Conservation (phyloP, 1,140 invertebrate genomes). For the Berghia stephanieae region DNA sequence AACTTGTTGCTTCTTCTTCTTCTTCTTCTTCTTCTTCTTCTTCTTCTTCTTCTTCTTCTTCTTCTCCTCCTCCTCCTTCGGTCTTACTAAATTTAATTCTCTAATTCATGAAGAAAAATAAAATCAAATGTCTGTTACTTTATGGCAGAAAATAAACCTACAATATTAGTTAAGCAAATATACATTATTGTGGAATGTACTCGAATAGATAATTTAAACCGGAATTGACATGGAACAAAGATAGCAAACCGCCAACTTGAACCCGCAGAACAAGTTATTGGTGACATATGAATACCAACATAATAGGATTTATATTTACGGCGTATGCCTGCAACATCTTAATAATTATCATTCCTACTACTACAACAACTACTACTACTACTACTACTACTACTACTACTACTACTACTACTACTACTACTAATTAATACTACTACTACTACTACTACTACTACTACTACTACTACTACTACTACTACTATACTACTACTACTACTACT, state of each 20-base stretch:
- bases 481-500: no score
- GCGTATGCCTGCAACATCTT: neutral
- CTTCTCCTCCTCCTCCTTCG: neutral
- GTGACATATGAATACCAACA: neutral
- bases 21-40: neutral
- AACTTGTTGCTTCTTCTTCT: neutral
- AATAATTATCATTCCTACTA: neutral
- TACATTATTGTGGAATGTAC: no score
- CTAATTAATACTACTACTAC: no score
- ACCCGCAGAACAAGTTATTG: neutral
- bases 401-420: slow-evolving; percentile 2
- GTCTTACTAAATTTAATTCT: neutral
- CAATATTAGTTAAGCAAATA: neutral
- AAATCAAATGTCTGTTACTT: no score
- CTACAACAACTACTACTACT: neutral
- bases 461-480: neutral
- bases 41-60: neutral
- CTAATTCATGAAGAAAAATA: no score
- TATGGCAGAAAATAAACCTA: neutral
- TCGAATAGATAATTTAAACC: no score
- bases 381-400: slow-evolving; percentile 2
- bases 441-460: slow-evolving; percentile 2
- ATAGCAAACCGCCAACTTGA: no score
- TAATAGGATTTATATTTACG: neutral
- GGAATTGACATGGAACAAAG: no score